Percentiles rank a stretch among this genome's conserved stretches.
phyloP scores from a whole-genome alignment of 2,113 vertebrate genomes.

The Machaerirhynchus nigripectus region DNA sequence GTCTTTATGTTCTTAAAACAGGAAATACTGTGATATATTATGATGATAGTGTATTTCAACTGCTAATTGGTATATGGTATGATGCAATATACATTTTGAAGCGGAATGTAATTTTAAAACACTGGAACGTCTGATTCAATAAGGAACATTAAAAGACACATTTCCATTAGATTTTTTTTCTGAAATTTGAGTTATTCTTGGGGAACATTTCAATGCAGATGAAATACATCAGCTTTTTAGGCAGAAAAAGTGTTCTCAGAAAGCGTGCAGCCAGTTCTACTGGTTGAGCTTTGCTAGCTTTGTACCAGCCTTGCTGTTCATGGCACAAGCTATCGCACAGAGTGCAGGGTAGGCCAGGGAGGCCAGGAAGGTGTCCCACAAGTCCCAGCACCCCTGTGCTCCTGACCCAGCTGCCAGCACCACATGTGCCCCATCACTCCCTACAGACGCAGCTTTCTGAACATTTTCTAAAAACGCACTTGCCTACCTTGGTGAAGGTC shows the following conservation, averaged over 20 bases:
- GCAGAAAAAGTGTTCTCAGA: not conserved
- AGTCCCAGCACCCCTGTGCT: not conserved
- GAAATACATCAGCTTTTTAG: not conserved
- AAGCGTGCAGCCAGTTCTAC: not conserved
- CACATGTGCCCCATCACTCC: accelerated
- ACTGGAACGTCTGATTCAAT: not conserved
- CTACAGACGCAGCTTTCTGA: not conserved
- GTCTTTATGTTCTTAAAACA: not conserved
- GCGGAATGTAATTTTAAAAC: not conserved
- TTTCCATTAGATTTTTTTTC: not conserved
- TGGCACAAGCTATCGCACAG: accelerated
- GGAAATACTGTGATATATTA: not conserved
- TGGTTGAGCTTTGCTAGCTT: not conserved
- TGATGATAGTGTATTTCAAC: not conserved
- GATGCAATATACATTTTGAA: not conserved
- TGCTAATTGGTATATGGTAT: not conserved
- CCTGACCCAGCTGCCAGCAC: not conserved
- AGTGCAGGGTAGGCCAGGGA: not conserved
- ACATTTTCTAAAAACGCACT: not conserved
- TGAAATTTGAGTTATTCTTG: not conserved
- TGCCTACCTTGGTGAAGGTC: constrained; percentile 92
- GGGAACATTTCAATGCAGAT: not conserved
- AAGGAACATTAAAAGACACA: not conserved
- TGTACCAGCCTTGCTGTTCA: not conserved
- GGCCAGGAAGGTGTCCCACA: not conserved